Evolutionary conservation across 2,113 vertebrate genomes (phyloP).

Genomic region (Okapia johnstoni): DNA sequence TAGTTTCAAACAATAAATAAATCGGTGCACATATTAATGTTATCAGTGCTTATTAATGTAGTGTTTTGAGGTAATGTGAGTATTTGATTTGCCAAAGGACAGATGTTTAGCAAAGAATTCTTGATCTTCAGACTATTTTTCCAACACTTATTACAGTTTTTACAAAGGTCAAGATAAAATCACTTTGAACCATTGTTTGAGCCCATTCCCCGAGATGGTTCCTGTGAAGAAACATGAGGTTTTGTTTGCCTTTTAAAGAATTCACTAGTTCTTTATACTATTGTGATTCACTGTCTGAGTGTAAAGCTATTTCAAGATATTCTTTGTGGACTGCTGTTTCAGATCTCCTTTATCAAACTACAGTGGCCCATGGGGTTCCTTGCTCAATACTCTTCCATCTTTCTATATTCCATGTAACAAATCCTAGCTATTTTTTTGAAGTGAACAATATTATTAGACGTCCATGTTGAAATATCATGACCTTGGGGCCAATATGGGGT

Average conservation of each 20-base stretch:
- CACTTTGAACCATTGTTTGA: slow-evolving; percentile 69
- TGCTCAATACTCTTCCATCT: slow-evolving; percentile 41
- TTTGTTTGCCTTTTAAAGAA: slow-evolving; percentile 73
- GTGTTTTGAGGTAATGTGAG: background rate
- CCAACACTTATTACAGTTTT: slow-evolving; percentile 59
- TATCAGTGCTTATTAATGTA: background rate
- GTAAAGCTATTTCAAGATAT: slow-evolving; percentile 72
- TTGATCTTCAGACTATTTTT: slow-evolving; percentile 40
- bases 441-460: slow-evolving; percentile 31
- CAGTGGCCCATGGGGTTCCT: slow-evolving; percentile 34
- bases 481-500: background rate
- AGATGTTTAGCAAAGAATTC: slow-evolving; percentile 46
- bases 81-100: slow-evolving; percentile 37
- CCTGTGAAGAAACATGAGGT: slow-evolving; percentile 74
- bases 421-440: slow-evolving; percentile 54
- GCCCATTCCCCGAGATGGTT: slow-evolving; percentile 36
- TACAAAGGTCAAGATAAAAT: slow-evolving; percentile 63
- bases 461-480: background rate
- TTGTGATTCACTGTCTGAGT: slow-evolving; percentile 70
- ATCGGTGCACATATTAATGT: background rate
- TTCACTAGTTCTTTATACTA: slow-evolving; percentile 67
- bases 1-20: background rate
- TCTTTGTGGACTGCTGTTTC: slow-evolving; percentile 70
- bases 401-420: slow-evolving; percentile 39
- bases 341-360: slow-evolving; percentile 65